These are phyloP conservation scores for Diphyllodes magnificus DNA, from an alignment of 2,113 vertebrate genomes.

Conservation along the genomic window DNA sequence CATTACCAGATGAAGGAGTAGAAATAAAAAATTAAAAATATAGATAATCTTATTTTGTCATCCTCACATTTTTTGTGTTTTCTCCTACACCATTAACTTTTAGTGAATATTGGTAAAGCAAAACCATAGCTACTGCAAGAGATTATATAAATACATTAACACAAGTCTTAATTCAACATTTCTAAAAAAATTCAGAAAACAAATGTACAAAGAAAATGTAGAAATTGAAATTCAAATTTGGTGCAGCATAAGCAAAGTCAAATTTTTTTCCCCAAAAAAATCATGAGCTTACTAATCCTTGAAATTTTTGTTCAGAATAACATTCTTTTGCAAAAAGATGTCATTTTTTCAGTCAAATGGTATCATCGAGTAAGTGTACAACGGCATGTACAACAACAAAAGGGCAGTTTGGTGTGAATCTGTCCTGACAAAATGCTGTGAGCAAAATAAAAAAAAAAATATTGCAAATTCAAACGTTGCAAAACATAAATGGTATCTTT, in stretches of 20 bases:
- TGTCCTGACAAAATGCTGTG: not conserved
- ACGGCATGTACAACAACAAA: rapidly evolving
- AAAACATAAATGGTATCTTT: not conserved
- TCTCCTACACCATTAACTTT: not conserved
- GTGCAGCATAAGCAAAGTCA: not conserved
- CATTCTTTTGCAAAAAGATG: not conserved
- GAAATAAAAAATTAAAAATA: not conserved
- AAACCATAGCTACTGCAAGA: not conserved
- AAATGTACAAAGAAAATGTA: not conserved
- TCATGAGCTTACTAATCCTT: not conserved
- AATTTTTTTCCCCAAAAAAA: not conserved
- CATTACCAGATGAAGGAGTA: not conserved
- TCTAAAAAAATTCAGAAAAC: not conserved
- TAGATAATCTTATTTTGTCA: not conserved
- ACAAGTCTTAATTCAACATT: not conserved
- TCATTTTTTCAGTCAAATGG: not conserved
- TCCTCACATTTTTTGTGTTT: not conserved
- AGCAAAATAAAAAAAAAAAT: not conserved
- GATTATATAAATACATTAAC: not conserved
- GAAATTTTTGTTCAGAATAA: not conserved
- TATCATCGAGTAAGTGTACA: rapidly evolving
- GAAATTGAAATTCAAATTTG: not conserved
- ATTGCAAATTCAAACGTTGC: not conserved
- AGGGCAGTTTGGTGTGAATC: rapidly evolving
- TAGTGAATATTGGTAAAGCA: not conserved